Conservation (phyloP, 2,113 vertebrate species). For the Recurvirostra avosetta region DNA sequence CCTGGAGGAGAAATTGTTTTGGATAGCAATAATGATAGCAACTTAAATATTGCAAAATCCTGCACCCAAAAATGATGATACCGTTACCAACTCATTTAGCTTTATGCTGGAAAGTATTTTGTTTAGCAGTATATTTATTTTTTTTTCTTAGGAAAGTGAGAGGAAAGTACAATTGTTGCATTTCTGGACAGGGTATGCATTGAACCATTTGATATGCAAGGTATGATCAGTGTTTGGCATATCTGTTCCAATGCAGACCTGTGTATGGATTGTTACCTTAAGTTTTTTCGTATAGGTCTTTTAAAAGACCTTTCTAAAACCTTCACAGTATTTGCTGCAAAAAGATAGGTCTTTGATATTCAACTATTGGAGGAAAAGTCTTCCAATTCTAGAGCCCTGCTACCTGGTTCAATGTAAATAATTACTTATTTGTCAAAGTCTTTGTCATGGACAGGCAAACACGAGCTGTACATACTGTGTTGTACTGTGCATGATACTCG, state of each 20-base stretch:
- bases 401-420: neutral
- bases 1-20: neutral
- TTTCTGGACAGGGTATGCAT: constrained; percentile 23
- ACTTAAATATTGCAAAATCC: neutral
- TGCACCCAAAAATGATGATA: neutral
- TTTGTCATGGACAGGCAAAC: neutral
- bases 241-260: neutral
- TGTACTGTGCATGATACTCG: neutral
- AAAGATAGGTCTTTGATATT: neutral
- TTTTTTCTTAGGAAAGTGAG: neutral
- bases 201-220: neutral
- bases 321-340: neutral
- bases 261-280: neutral
- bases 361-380: neutral
- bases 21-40: neutral
- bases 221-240: neutral
- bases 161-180: constrained; percentile 1
- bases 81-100: neutral
- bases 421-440: neutral
- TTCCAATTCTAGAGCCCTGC: neutral
- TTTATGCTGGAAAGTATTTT: neutral
- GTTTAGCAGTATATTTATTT: constrained; percentile 14
- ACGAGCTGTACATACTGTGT: neutral
- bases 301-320: neutral
- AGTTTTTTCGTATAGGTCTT: neutral